Conservation (phyloP, 1,140 invertebrate species). For the Bilobella aurantiaca region DNA sequence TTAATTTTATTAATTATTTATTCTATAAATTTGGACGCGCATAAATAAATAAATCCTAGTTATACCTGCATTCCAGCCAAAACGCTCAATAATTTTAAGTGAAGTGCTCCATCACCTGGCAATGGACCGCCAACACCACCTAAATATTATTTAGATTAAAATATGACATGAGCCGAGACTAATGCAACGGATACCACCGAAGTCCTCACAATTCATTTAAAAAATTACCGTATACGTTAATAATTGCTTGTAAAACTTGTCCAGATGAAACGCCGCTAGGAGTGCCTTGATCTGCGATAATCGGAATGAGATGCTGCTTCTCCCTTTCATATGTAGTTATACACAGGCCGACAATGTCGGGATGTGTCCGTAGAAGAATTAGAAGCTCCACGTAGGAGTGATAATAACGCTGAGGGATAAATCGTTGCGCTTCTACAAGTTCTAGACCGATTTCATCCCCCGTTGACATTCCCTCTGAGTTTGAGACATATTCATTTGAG, state of each 20-base stretch:
- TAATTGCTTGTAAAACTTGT: constrained; percentile 27
- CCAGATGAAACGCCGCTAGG: constrained; percentile 5
- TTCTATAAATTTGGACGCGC: background rate
- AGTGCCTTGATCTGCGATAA: background rate
- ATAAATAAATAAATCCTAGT: background rate
- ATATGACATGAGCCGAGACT: too few species aligned
- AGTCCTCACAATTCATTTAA: constrained; percentile 12
- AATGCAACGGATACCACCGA: too few species aligned
- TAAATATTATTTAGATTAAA: constrained; percentile 5
- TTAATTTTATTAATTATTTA: background rate
- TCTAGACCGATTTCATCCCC: constrained; percentile 64
- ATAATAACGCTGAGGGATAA: constrained; percentile 54
- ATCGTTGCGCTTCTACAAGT: constrained; percentile 81
- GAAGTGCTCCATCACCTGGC: constrained; percentile 23
- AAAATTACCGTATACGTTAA: constrained; percentile 30
- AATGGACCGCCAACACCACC: constrained; percentile 31
- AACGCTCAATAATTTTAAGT: constrained; percentile 32
- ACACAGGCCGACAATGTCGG: constrained; percentile 30
- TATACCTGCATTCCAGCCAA: constrained; percentile 36
- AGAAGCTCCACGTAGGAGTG: constrained; percentile 30
- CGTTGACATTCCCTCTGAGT: constrained; percentile 59
- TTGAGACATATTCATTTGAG: constrained; percentile 55
- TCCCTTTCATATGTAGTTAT: constrained; percentile 24
- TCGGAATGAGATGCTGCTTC: constrained; percentile 9
- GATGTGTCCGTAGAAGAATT: constrained; percentile 29